phyloP scores from a whole-genome alignment of 1,140 invertebrate genomes.

The Pygmarrhopalites habei region DNA sequence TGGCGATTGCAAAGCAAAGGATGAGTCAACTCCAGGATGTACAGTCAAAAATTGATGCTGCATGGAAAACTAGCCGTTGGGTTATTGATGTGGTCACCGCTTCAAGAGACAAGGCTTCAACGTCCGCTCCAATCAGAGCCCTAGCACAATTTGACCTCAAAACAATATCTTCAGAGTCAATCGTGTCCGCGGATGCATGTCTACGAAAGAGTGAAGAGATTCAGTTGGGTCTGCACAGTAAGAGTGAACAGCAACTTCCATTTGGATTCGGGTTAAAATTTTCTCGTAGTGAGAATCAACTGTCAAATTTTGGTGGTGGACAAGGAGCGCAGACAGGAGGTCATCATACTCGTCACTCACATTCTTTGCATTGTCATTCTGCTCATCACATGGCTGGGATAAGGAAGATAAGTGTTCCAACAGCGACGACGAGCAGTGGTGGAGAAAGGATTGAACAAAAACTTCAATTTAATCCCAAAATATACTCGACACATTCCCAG shows the following conservation, averaged over 20 bases:
- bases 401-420: slow-evolving; percentile 24
- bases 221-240: slow-evolving; percentile 4
- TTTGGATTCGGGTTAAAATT: slow-evolving; percentile 18
- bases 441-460: neutral
- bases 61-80: slow-evolving; percentile 91
- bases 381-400: neutral
- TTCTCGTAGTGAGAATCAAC: slow-evolving; percentile 24
- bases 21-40: slow-evolving; percentile 72
- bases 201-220: slow-evolving; percentile 11
- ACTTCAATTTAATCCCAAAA: slow-evolving; percentile 23
- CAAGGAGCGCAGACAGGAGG: neutral
- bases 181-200: slow-evolving; percentile 9
- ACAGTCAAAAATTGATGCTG: slow-evolving; percentile 67
- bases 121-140: slow-evolving; percentile 3
- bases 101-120: slow-evolving; percentile 28
- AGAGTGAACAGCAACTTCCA: slow-evolving; percentile 14
- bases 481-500: slow-evolving; percentile 28
- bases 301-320: neutral
- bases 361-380: neutral
- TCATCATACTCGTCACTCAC: too few species aligned
- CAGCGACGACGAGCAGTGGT: neutral
- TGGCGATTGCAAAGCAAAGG: slow-evolving; percentile 75
- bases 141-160: neutral
- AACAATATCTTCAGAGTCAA: neutral
- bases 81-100: slow-evolving; percentile 86